phyloP scores from a whole-genome alignment of 37 sponge, comb jelly and placozoan genomes.

The Aplysina aerophoba region DNA sequence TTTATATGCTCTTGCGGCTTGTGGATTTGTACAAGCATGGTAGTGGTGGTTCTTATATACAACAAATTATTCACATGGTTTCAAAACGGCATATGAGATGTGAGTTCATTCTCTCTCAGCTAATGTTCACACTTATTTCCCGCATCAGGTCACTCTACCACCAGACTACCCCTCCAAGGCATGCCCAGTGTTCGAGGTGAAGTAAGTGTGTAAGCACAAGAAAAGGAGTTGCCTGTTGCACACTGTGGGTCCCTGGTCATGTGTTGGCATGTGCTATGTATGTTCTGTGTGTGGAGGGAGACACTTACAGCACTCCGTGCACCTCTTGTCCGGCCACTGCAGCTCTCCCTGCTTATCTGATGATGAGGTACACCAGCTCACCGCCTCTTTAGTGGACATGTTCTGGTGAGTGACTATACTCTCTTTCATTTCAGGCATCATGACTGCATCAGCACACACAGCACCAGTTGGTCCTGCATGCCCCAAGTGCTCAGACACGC shows the following conservation, averaged over 20 bases:
- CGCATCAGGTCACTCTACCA: constrained; percentile 45
- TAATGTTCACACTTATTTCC: not conserved
- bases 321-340: no score
- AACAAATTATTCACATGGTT: no score
- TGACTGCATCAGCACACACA: no score
- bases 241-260: no score
- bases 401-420: constrained; percentile 28
- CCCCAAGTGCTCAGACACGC: no score
- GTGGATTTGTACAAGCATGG: not conserved
- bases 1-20: no score
- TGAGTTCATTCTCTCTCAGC: not conserved
- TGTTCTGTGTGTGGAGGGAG: no score
- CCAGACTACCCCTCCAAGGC: constrained; percentile 43
- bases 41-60: not conserved
- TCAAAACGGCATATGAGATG: not conserved
- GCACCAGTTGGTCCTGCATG: no score
- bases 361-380: not conserved
- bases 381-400: constrained; percentile 7
- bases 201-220: not conserved
- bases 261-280: no score
- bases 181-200: constrained; percentile 56
- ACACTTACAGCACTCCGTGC: no score
- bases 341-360: constrained; percentile 13
- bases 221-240: no score
- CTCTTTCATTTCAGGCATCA: not conserved